Evolutionary conservation across 2,797 vertebrate species (phyloP).

Genomic region (Melanotaenia parkinsoni): DNA sequence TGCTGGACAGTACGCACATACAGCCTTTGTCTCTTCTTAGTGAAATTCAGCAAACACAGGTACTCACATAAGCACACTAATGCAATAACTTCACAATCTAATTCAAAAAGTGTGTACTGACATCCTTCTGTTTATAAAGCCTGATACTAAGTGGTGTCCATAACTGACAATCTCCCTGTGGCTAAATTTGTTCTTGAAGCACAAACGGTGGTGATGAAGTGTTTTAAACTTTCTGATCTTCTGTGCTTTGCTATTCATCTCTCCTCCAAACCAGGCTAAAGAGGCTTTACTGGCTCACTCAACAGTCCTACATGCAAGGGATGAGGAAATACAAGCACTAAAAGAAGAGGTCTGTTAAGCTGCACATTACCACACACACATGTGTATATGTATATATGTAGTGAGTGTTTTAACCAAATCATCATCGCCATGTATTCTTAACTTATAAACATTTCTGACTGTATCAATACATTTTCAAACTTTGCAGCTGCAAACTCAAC

Average conservation of each 20-base stretch:
- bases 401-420: too few species aligned
- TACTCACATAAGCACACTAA: constrained; percentile 54
- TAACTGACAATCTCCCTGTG: not conserved
- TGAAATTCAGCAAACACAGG: constrained; percentile 80
- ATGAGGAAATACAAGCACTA: constrained; percentile 77
- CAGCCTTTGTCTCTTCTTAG: constrained; percentile 76
- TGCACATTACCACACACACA: not conserved
- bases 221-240: not conserved
- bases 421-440: too few species aligned
- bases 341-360: constrained; percentile 76
- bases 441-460: too few species aligned
- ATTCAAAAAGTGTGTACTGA: constrained; percentile 6
- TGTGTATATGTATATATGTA: too few species aligned
- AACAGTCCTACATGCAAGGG: constrained; percentile 75
- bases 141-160: not conserved
- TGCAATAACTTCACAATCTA: constrained; percentile 9
- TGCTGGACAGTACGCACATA: constrained; percentile 69
- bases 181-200: not conserved
- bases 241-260: constrained; percentile 5
- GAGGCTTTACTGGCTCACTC: constrained; percentile 83
- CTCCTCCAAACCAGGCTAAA: constrained; percentile 72
- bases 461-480: not conserved
- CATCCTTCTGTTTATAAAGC: not conserved
- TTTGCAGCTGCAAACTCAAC: constrained; percentile 72
- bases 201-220: not conserved